A percentile compares a stretch with the other conserved stretches of the same genome.
These are phyloP conservation scores for Morone saxatilis DNA, from an alignment of 2,113 vertebrate species.

Conservation along the genomic window DNA sequence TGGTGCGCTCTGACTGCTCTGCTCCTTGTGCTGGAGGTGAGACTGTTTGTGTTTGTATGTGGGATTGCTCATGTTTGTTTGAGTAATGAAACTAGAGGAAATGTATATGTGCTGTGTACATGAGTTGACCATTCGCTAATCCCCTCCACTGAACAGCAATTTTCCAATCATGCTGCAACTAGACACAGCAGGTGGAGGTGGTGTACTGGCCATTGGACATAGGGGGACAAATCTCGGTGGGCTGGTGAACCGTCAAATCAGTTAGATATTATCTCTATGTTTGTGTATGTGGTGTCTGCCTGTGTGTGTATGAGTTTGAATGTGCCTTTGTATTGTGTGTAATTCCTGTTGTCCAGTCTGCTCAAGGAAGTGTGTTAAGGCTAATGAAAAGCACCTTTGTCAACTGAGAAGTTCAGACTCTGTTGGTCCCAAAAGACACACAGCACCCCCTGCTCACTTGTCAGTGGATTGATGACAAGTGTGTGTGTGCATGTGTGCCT, in stretches of 20 bases:
- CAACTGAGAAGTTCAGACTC: slow-evolving; percentile 51
- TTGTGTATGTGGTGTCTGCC: neutral
- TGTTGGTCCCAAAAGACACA: slow-evolving; percentile 14
- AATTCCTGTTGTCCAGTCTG: slow-evolving; percentile 7
- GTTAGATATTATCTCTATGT: neutral
- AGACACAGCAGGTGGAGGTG: neutral
- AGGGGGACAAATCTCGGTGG: too few species aligned
- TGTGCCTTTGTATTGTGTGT: neutral
- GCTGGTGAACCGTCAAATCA: too few species aligned
- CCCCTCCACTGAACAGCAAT: neutral
- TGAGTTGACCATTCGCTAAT: neutral
- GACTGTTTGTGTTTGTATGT: slow-evolving; percentile 25
- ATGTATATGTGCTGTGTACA: neutral
- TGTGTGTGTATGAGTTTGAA: neutral
- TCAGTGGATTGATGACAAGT: slow-evolving; percentile 21
- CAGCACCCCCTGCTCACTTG: slow-evolving; percentile 38
- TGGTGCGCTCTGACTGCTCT: slow-evolving; percentile 91
- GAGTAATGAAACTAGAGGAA: neutral
- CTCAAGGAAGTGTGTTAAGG: slow-evolving; percentile 35
- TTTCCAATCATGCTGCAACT: neutral
- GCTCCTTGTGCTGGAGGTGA: slow-evolving; percentile 94
- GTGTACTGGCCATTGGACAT: too few species aligned
- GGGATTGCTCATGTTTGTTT: neutral
- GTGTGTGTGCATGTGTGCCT: slow-evolving; percentile 23
- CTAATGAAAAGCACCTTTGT: slow-evolving; percentile 72